Evolutionary conservation across 64 coral and sea anemone species (phyloP).

Genomic region (Actinia tenebrosa): DNA sequence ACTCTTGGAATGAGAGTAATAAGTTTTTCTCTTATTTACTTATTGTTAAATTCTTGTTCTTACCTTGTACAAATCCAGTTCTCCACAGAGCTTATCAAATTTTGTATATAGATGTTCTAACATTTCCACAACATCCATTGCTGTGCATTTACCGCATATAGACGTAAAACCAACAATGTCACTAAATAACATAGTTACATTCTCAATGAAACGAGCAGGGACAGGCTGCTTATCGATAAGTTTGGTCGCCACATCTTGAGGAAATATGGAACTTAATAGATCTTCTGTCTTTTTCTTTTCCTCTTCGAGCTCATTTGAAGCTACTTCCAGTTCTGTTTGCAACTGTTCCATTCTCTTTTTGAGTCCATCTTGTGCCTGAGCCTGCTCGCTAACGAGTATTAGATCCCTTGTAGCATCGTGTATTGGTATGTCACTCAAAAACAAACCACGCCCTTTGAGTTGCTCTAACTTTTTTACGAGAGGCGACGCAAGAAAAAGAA

Average conservation of each 20-base stretch:
- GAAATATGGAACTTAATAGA: constrained; percentile 74
- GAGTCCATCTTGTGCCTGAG: constrained; percentile 66
- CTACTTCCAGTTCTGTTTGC: constrained; percentile 46
- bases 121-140: constrained; percentile 90
- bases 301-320: constrained; percentile 57
- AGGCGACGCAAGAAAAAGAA: constrained; percentile 71
- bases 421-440: constrained; percentile 84
- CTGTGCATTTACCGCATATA: constrained; percentile 69
- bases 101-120: constrained; percentile 70
- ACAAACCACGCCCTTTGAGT: constrained; percentile 62
- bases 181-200: constrained; percentile 85
- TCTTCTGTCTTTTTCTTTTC: constrained; percentile 83
- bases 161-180: constrained; percentile 86
- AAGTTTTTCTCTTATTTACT: neutral
- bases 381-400: constrained; percentile 74
- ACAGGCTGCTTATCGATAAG: constrained; percentile 66
- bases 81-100: constrained; percentile 76
- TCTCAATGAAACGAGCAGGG: constrained; percentile 65
- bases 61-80: constrained; percentile 86
- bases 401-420: constrained; percentile 86
- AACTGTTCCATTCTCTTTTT: constrained; percentile 80
- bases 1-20: neutral
- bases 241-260: constrained; percentile 65
- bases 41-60: neutral
- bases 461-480: constrained; percentile 72